Percentiles rank a stretch among this genome's conserved stretches.
Evolutionary conservation across 1,140 invertebrate genomes (phyloP).

Genomic region (Psilanteris sp.): DNA sequence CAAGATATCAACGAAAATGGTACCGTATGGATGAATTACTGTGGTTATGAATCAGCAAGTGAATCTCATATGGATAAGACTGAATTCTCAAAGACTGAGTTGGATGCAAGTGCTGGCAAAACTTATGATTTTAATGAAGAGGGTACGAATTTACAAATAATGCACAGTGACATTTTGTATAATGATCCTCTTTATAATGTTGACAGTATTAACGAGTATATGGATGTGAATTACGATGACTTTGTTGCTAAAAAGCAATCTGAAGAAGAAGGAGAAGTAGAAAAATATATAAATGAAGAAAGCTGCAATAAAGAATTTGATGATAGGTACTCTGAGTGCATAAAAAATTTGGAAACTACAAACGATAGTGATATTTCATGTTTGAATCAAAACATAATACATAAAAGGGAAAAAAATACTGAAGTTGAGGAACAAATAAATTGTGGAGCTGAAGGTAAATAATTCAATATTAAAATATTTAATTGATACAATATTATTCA

Average conservation of each 20-base stretch:
- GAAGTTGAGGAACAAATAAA: neutral
- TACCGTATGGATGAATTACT: slow-evolving; percentile 65
- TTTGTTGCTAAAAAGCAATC: slow-evolving; percentile 11
- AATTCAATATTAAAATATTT: neutral
- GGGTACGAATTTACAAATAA: slow-evolving; percentile 41
- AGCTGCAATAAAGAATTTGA: slow-evolving; percentile 36
- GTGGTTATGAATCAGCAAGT: slow-evolving; percentile 48
- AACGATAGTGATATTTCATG: slow-evolving; percentile 8
- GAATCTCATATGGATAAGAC: slow-evolving; percentile 64
- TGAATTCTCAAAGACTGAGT: slow-evolving; percentile 69
- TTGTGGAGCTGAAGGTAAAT: neutral
- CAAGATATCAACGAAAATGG: slow-evolving; percentile 46
- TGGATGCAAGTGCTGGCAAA: slow-evolving; percentile 8
- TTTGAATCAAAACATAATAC: neutral
- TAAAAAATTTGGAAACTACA: slow-evolving; percentile 43
- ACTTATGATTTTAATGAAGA: slow-evolving; percentile 26
- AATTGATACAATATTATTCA: too few relatives aligned
- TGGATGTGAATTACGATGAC: slow-evolving; percentile 48
- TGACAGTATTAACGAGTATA: slow-evolving; percentile 54
- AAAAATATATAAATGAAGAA: neutral
- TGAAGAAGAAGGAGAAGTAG: neutral
- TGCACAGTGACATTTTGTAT: slow-evolving; percentile 57
- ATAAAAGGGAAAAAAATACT: neutral
- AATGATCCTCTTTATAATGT: slow-evolving; percentile 47
- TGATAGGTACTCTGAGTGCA: slow-evolving; percentile 50